Conservation (phyloP, 92 coral and sea anemone species). For the Meandrina meandrites region DNA sequence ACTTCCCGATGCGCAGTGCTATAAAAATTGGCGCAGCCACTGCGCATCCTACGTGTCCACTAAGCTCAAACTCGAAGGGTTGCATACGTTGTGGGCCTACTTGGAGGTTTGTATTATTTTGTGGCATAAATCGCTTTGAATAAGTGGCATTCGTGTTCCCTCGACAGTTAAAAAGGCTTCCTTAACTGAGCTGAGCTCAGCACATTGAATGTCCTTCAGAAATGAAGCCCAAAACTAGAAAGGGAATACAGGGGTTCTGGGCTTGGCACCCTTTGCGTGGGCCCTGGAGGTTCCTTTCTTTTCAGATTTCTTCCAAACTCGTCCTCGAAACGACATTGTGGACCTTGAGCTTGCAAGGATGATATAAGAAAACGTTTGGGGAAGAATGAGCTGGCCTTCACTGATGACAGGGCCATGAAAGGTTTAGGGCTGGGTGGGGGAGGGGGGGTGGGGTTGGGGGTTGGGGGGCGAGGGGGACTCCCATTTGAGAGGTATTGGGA, state of each 20-base stretch:
- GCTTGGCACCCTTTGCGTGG: not conserved
- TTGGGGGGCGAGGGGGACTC: not conserved
- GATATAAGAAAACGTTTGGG: not conserved
- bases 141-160: not conserved
- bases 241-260: not conserved
- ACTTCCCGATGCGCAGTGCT: conserved; percentile 33
- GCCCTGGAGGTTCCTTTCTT: too few species aligned
- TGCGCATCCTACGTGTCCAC: not conserved
- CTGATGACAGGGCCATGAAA: not conserved
- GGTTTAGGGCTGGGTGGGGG: too few species aligned
- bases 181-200: not conserved
- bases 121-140: not conserved
- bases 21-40: not conserved
- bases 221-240: not conserved
- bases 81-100: too few species aligned
- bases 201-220: not conserved
- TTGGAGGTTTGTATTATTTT: conserved; percentile 1
- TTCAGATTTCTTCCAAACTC: not conserved
- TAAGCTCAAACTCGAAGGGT: too few species aligned
- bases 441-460: not conserved
- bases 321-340: not conserved
- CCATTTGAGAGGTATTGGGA: too few species aligned
- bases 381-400: not conserved
- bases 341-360: not conserved
- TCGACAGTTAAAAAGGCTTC: not conserved